Percentiles rank a stretch among this genome's conserved stretches.
Evolutionary conservation across 2,797 vertebrate species (phyloP).

Genomic region (Falco peregrinus): DNA sequence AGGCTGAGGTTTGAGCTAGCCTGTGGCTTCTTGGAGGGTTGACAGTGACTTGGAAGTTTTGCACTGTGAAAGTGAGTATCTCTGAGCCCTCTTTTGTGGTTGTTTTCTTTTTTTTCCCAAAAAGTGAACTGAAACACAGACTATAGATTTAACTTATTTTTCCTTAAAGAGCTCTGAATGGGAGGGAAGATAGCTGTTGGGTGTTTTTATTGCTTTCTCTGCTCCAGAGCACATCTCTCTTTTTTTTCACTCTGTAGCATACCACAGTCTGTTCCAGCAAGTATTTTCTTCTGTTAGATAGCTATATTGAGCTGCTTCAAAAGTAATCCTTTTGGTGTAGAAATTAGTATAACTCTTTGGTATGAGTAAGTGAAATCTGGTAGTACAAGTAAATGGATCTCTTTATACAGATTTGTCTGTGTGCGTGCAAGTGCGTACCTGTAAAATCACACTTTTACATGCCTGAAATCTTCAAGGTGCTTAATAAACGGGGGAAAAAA

Average conservation of each 20-base stretch:
- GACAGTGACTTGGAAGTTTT: neutral
- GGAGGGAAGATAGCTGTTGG: neutral
- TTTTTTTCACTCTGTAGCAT: neutral
- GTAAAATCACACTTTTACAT: neutral
- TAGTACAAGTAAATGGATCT: neutral
- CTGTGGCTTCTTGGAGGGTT: neutral
- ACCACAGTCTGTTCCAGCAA: neutral
- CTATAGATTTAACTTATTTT: neutral
- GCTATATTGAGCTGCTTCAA: neutral
- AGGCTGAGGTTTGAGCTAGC: neutral
- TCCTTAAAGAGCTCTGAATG: neutral
- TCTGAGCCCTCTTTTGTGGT: neutral
- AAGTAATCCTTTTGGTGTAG: neutral
- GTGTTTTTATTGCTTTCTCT: neutral
- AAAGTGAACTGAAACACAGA: neutral
- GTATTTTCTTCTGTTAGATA: neutral
- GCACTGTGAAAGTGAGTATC: neutral
- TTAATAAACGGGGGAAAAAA: conserved; percentile 19
- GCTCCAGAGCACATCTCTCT: neutral
- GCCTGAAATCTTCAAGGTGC: neutral
- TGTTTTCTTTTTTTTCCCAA: neutral
- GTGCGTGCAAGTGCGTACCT: neutral
- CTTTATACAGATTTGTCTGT: neutral
- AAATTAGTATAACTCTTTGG: neutral
- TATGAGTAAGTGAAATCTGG: neutral